Evolutionary conservation across 2,797 vertebrate species (phyloP), one percentile per base, ranked within the genome.

Genomic region (Saxicola maurus): DNA sequence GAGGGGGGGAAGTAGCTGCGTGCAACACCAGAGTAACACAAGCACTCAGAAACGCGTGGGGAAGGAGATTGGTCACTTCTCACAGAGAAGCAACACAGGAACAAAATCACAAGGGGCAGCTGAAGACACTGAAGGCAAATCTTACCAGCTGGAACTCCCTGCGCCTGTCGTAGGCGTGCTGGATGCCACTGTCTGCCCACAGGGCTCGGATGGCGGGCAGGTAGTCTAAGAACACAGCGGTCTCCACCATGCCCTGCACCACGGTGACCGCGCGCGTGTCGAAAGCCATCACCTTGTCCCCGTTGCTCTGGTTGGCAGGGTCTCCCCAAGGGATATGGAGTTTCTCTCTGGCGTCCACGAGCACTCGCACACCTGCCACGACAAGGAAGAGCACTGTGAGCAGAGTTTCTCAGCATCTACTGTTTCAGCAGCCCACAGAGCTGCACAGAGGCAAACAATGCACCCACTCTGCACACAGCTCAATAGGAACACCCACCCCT

Each of bases 271-370:
- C 98, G 4, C 99, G 98, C 2, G 99, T 99, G 94, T 99, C 98
- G 18, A 99, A 99, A 1, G 98, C 98, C 99, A 99, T 99, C 97
- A 99, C 90, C 33, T 90, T 96, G 78, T 99, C 98, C 9, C 98
- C 99, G 0, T 98, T 96, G 35, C 81, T 90, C 88, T 99, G 98
- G 97, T 99, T 99, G n/a, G 96, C 91, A 1, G 97, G 94, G 80
- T 99, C 97, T 68, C 98, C 99, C 99, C 99, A 99, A 1, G 98
- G 98, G 94, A 99, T 99, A 96, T 99, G 98, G 82, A 99, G 98
- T 96, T 99, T 99, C 96, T 99, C 98, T 60, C 99, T 97, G 51
- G 99, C 99, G 28, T 99, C 99, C 46, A 99, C 99, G 83, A 99
- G 93, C 91, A 99, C 99, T 68, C 99, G 98, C 59, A 99, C 95